These are phyloP conservation scores for Stigmatopora argus DNA, from an alignment of 2,113 vertebrate species.

Conservation along the genomic window DNA sequence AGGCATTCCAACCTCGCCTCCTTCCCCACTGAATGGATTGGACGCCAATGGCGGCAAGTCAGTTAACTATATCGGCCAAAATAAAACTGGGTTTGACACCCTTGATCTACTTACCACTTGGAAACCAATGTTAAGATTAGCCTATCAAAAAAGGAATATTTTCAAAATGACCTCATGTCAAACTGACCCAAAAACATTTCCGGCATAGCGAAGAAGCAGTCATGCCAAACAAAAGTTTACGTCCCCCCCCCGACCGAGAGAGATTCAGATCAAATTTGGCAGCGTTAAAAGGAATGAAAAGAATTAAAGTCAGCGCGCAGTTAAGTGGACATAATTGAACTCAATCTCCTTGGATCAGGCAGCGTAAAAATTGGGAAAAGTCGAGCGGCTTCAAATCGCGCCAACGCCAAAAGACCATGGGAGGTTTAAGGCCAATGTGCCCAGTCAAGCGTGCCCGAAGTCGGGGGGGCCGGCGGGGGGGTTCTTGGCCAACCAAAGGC, in stretches of 20 bases:
- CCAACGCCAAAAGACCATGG: slow-evolving; percentile 31
- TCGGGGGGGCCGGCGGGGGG: slow-evolving; percentile 45
- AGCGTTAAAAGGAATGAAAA: background rate
- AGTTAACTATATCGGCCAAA: no score
- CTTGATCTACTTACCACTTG: no score
- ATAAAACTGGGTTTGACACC: no score
- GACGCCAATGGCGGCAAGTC: no score
- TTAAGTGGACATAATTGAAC: slow-evolving; percentile 1
- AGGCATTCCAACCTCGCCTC: slow-evolving; percentile 58
- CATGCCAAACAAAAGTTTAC: background rate
- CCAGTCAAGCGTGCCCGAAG: slow-evolving; percentile 56
- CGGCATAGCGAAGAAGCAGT: background rate
- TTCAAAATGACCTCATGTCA: background rate
- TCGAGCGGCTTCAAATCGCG: slow-evolving; percentile 3
- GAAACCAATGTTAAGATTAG: no score
- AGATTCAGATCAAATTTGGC: background rate
- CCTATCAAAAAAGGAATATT: no score
- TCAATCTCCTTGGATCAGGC: slow-evolving; percentile 8
- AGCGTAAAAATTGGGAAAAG: background rate
- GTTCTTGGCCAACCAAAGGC: slow-evolving; percentile 31
- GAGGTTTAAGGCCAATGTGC: slow-evolving; percentile 47
- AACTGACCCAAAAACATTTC: background rate
- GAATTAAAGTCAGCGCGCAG: background rate
- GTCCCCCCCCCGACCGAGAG: background rate
- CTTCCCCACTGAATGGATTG: background rate